Base-by-base conservation (phyloP, 2,797 vertebrate species). In the Galago senegalensis region DNA sequence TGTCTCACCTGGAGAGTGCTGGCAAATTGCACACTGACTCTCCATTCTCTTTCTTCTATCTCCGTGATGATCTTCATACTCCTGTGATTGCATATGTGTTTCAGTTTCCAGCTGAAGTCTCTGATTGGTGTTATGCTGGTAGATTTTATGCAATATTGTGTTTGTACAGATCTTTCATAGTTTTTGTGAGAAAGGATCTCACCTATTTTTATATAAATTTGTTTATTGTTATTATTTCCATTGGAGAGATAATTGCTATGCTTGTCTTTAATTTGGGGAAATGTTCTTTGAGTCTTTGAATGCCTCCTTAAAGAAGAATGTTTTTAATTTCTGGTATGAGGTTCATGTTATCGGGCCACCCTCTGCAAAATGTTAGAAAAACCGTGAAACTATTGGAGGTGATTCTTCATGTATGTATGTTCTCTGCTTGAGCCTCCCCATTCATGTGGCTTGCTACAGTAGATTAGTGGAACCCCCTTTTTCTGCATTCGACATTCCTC, bases 191-290 rank as follows among this genome's bases (percentile, higher is more conserved):
- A 4, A 67, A 61, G 18, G 17, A 63, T 79, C 5, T 40, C 34
- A 83, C 29, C 2, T 83, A 21, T 29, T 86, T 94, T 61, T 93
- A 81, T 87, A 31, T 63, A 89, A 81, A 65, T 91, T 69, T 89
- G 49, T 20, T 67, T 43, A 69, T 87, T 46, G 69, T 69, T 91
- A 34, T 73, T 88, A 85, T 72, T 94, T 25, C 91, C 37, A 85
- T 89, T 77, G 87, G n/a, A 79, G 27, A 75, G 25, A 29, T 73
- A 85, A 69, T 89, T 97, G 73, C 11, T 5, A 91, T 40, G 3
- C 13, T 91, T 87, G 43, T 40, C 63, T 60, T 96, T 29, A 58
- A 3, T 80, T 77, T 80, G 56, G 37, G 69, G 16, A 21, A 76
- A 85, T 61, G 60, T 4, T 8, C 5, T 72, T n/a, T 94, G 10